Base-by-base conservation (phyloP, 2,113 vertebrate species). In the Anseranas semipalmata region DNA sequence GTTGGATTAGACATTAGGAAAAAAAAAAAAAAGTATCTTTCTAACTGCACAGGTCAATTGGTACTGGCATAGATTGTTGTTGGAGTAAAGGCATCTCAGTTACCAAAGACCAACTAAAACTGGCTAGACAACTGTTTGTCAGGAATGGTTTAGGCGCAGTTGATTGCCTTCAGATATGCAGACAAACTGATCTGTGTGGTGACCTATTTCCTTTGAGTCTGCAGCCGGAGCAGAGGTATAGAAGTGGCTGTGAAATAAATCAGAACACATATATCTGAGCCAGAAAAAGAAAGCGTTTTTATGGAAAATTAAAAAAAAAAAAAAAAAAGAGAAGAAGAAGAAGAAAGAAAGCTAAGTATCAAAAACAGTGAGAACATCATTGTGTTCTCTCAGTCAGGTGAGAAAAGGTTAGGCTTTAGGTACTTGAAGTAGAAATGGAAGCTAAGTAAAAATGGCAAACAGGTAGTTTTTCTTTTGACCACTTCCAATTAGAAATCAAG, bases 141-240 rank as follows among this genome's bases (percentile, higher is more conserved):
- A 67, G 65, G 46, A 90, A 63, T 71, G 10, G 28, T 74, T 86
- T 80, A 43, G 15, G 18, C 45, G n/a, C 13, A 13, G 8, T 14
- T 77, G 45, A 86, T 12, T 71, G n/a, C 52, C 33, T 62, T 89
- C n/a, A 93, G 68, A 46, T 67, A 33, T 4, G 8, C 16, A 68
- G 46, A 35, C 67, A 90, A 78, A 52, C 46, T 30, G 37, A 72
- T 72, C 60, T 85, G 22, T 78, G 71, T 81, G 27, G 73, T 89
- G 70, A 85, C 65, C 77, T 92, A 2, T 89, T 91, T 92, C 71
- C 68, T 93, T 75, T 93, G 48, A 76, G 66, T 53, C 68, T 92
- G 18, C 16, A 32, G 0, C 20, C 82, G 45, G 52, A 75, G 35
- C 70, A 94, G 20, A 72, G 59, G 27, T 72, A 45, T 28, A 62